phyloP scores from a whole-genome alignment of 2,888 invertebrate genomes.

The Halocaridina rubra region DNA sequence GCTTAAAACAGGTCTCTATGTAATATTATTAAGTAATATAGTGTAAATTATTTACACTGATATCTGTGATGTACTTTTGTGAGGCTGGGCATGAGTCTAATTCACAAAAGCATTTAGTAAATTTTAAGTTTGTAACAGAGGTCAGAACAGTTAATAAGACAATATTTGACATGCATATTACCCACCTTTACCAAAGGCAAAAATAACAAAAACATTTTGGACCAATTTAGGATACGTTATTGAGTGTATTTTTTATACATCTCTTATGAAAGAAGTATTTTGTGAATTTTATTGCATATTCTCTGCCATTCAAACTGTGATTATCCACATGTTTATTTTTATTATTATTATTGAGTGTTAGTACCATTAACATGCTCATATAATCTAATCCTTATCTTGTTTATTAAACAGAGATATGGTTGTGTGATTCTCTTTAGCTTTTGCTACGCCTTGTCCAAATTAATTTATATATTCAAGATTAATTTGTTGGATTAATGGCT shows the following conservation, averaged over 20 bases:
- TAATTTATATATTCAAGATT: slow-evolving; percentile 38
- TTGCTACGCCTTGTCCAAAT: slow-evolving; percentile 49
- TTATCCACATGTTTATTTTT: background rate
- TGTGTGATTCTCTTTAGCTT: background rate
- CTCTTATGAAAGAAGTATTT: background rate
- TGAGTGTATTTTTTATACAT: too few relatives aligned
- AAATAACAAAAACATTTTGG: background rate
- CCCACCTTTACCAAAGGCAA: background rate
- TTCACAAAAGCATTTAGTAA: background rate
- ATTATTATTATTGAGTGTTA: background rate
- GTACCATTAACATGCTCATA: background rate
- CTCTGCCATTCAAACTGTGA: background rate
- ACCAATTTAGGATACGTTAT: background rate
- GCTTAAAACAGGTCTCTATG: too few relatives aligned
- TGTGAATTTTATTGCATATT: background rate
- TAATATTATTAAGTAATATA: too few relatives aligned
- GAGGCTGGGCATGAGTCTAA: background rate
- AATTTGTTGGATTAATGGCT: slow-evolving; percentile 47
- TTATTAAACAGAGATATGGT: background rate
- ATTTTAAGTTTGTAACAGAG: background rate
- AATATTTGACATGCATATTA: background rate
- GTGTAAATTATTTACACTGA: background rate
- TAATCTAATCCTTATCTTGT: background rate
- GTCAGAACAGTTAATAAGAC: background rate
- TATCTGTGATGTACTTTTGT: background rate